These are phyloP conservation scores for Eristalis intricaria DNA, from an alignment of 2,888 invertebrate species.

Conservation along the genomic window DNA sequence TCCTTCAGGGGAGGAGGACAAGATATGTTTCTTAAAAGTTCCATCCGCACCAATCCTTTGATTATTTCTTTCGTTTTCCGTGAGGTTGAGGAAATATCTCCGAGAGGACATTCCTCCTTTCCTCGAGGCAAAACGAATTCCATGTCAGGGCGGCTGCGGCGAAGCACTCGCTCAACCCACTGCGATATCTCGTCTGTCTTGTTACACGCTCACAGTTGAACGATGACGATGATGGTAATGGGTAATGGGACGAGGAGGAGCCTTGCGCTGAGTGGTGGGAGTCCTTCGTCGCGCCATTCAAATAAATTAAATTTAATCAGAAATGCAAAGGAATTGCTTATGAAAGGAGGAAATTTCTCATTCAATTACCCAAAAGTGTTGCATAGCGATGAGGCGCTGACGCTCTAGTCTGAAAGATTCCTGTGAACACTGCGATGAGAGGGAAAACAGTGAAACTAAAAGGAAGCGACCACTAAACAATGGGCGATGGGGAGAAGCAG, in stretches of 20 bases:
- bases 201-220: constrained; percentile 41
- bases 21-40: constrained; percentile 52
- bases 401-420: not conserved
- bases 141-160: constrained; percentile 17
- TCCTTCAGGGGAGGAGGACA: constrained; percentile 5
- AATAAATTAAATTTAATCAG: constrained; percentile 69
- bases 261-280: not conserved
- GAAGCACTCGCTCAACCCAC: not conserved
- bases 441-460: not conserved
- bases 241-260: not conserved
- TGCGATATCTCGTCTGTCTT: not conserved
- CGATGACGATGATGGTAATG: not conserved
- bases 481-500: constrained; percentile 5
- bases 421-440: not conserved
- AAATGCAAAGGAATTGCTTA: constrained; percentile 65
- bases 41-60: constrained; percentile 19
- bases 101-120: constrained; percentile 47
- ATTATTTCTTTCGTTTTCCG: constrained; percentile 4
- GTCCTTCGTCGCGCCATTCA: constrained; percentile 60
- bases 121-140: constrained; percentile 1
- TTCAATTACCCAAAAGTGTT: constrained; percentile 69
- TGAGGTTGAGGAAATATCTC: constrained; percentile 23
- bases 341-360: constrained; percentile 64
- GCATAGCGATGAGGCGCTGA: constrained; percentile 31
- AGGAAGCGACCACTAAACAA: constrained; percentile 15